Base-by-base conservation (phyloP, 2,113 vertebrate species). In the Reinhardtius hippoglossoides region DNA sequence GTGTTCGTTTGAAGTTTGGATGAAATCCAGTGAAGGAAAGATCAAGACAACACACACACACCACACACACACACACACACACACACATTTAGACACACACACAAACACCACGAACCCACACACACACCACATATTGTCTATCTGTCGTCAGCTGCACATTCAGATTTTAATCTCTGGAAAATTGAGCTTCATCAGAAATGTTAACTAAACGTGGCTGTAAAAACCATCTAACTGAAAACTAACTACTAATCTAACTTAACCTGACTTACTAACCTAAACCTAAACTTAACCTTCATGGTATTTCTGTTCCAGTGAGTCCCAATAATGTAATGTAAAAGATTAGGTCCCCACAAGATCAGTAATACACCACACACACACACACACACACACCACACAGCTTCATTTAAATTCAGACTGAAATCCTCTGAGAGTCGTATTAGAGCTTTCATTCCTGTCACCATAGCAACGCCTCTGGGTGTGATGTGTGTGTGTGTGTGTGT, bases 381-480 rank as follows among this genome's bases (percentile, higher is more conserved):
- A n/a, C n/a, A 56, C 52, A 71, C 42, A 71, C 63, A 81, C 63
- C n/a, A 74, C 66, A 10, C 64, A 55, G 58, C 76, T 82, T 71
- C 80, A 82, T 75, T 80, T 74, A 26, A 27, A 86, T 83, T 80
- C 84, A 79, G 71, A 10, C 48, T 56, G 71, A 67, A 87, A 74
- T 81, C 83, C 71, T 75, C 65, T 56, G 69, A 69, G 70, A 77
- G 66, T 63, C 67, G 54, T 55, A 80, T 66, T 74, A 80, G 52
- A 78, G 76, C 63, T 71, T 83, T 80, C 75, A 82, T 68, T 82
- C 1, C 83, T 8, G 54, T 95, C 88, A 50, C 94, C 91, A 95
- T 95, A 87, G 93, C 87, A 94, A 95, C 94, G 70, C 86, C 82
- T 73, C 9, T 3, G 87, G 69, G 62, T 80, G 65, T 65, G 48